A percentile compares a stretch with the other conserved stretches of the same genome.
Evolutionary conservation across 2,888 invertebrate species (phyloP).

Genomic region (Drosophila anceps): DNA sequence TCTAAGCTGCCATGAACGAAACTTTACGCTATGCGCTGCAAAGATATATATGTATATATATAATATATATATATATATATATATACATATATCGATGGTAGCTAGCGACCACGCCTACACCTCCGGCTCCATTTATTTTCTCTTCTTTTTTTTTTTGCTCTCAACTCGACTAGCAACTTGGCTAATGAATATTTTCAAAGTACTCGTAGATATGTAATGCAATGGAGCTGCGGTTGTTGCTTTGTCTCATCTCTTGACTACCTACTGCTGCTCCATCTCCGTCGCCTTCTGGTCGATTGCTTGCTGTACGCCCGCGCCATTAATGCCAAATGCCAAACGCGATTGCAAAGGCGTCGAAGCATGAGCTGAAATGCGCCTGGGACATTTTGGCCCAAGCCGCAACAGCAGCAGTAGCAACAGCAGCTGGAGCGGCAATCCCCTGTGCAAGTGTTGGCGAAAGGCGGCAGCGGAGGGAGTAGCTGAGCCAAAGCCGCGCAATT

Average conservation of each 20-base stretch:
- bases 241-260: conserved; percentile 45
- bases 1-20: conserved; percentile 67
- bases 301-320: conserved; percentile 56
- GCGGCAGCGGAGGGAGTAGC: background rate
- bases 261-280: conserved; percentile 11
- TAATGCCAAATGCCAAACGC: conserved; percentile 74
- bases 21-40: conserved; percentile 40
- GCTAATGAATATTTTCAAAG: conserved; percentile 74
- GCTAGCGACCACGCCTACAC: conserved; percentile 35
- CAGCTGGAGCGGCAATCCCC: conserved; percentile 13
- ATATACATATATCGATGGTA: conserved; percentile 34
- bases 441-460: background rate
- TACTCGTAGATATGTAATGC: conserved; percentile 52
- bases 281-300: conserved; percentile 40
- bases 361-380: conserved; percentile 71
- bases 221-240: conserved; percentile 61
- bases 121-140: background rate
- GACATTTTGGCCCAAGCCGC: conserved; percentile 57
- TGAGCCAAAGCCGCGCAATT: conserved; percentile 54
- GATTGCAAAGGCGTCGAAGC: conserved; percentile 78
- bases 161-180: conserved; percentile 41
- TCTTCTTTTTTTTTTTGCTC: background rate
- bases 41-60: conserved; percentile 1
- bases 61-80: conserved; percentile 9
- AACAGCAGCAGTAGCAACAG: conserved; percentile 20